phyloP scores from a whole-genome alignment of 2,888 invertebrate species.

The Scotopteryx bipunctaria region DNA sequence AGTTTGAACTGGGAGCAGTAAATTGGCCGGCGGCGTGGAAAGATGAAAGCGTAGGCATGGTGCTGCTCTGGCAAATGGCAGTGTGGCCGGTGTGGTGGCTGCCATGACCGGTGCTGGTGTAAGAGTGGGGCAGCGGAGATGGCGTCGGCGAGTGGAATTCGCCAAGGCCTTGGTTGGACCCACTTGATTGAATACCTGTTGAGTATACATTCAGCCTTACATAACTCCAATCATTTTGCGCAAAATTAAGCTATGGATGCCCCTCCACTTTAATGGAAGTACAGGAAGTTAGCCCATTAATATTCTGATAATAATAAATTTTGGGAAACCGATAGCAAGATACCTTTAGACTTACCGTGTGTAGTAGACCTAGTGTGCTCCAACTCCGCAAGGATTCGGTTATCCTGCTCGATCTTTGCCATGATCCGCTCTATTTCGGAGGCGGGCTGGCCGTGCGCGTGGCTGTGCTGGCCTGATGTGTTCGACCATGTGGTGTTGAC shows the following conservation, averaged over 20 bases:
- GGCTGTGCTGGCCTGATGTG: constrained; percentile 51
- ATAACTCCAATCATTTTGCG: too few species aligned
- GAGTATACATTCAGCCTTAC: too few species aligned
- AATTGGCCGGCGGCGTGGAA: constrained; percentile 74
- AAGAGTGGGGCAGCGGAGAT: constrained; percentile 82
- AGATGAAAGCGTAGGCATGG: constrained; percentile 85
- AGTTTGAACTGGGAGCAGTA: constrained; percentile 75
- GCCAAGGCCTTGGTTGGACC: constrained; percentile 87
- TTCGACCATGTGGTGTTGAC: constrained; percentile 68
- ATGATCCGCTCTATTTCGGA: constrained; percentile 96
- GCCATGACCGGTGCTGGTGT: constrained; percentile 65
- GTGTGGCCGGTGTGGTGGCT: constrained; percentile 53
- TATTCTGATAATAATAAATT: too few species aligned
- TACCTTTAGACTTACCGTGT: constrained; percentile 77
- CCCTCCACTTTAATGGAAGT: too few species aligned
- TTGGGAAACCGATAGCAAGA: too few species aligned
- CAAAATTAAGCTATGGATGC: too few species aligned
- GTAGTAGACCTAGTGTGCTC: constrained; percentile 91
- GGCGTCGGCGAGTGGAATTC: constrained; percentile 86
- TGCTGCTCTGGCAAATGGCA: constrained; percentile 84
- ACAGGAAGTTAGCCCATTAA: too few species aligned
- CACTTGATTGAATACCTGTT: constrained; percentile 85
- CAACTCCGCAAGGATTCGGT: constrained; percentile 94
- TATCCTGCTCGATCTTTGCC: constrained; percentile 97
- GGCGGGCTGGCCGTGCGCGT: constrained; percentile 68